These are phyloP conservation scores for Suricata suricatta DNA, from an alignment of 2,113 vertebrate species.

Conservation along the genomic window DNA sequence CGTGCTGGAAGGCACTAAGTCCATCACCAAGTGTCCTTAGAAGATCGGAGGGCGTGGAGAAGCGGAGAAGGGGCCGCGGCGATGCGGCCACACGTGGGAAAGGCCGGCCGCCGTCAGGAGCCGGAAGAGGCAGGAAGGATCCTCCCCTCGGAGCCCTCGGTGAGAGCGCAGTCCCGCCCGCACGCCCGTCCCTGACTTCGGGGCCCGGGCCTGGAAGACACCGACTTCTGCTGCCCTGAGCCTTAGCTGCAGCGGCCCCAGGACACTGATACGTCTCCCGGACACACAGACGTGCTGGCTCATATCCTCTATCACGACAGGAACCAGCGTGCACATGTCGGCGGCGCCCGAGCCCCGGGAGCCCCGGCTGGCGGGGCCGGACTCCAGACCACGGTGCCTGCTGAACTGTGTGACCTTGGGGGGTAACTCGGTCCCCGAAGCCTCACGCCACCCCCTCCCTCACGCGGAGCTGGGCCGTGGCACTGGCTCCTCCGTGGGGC, in stretches of 20 bases:
- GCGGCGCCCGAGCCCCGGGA: background rate
- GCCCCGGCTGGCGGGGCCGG: fast-evolving
- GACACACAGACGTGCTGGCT: fast-evolving
- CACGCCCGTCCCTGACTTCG: background rate
- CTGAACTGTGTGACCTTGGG: fast-evolving
- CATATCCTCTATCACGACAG: background rate
- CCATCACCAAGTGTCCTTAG: fast-evolving
- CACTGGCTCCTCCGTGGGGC: fast-evolving
- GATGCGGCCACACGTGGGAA: background rate
- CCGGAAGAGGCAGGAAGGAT: background rate
- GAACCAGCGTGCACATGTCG: fast-evolving
- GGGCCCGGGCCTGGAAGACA: background rate
- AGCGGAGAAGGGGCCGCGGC: background rate
- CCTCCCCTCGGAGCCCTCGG: fast-evolving
- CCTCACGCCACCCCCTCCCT: background rate
- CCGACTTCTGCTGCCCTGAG: background rate
- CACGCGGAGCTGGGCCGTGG: background rate
- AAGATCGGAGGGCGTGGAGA: fast-evolving
- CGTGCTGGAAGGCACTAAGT: background rate
- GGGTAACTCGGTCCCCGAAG: fast-evolving
- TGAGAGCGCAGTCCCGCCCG: fast-evolving
- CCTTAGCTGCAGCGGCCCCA: fast-evolving
- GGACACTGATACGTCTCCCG: background rate
- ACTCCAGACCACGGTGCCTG: background rate
- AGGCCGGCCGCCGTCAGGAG: too few species aligned